Percentiles rank a stretch among this genome's conserved stretches.
phyloP scores from a whole-genome alignment of 2,888 invertebrate species.

The Drosophila prolongata region DNA sequence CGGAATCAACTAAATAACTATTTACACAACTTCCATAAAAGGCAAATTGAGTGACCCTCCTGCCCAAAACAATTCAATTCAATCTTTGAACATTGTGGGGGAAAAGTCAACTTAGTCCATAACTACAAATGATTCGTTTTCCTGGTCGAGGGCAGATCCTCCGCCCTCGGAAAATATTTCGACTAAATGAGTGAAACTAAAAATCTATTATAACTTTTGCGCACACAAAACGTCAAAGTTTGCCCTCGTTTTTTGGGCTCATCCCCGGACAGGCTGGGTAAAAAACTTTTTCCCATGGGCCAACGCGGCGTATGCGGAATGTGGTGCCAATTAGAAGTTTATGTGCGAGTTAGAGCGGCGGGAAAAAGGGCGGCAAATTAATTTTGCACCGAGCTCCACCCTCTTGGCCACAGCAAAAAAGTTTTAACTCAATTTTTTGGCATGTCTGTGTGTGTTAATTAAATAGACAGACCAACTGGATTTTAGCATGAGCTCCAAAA shows the following conservation, averaged over 20 bases:
- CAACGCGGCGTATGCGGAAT: slow-evolving; percentile 63
- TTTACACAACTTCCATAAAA: slow-evolving; percentile 27
- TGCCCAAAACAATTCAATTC: slow-evolving; percentile 51
- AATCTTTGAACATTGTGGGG: slow-evolving; percentile 40
- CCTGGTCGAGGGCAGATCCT: slow-evolving; percentile 17
- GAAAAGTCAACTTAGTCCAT: slow-evolving; percentile 51
- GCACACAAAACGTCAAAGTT: slow-evolving; percentile 59
- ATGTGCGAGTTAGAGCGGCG: slow-evolving; percentile 52
- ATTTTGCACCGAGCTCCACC: slow-evolving; percentile 40
- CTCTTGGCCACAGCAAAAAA: slow-evolving; percentile 21
- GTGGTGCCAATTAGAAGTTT: slow-evolving; percentile 77
- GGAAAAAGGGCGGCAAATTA: slow-evolving; percentile 60
- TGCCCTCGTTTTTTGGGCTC: slow-evolving; percentile 29
- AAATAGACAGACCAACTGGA: slow-evolving; percentile 51
- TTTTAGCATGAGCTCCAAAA: slow-evolving; percentile 24
- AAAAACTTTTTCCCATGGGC: slow-evolving; percentile 39
- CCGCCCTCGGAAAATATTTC: slow-evolving; percentile 42
- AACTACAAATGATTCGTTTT: slow-evolving; percentile 70
- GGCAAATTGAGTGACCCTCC: slow-evolving; percentile 14
- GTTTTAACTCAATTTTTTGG: slow-evolving; percentile 63
- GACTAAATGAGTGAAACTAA: slow-evolving; percentile 68
- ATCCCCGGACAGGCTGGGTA: slow-evolving; percentile 12
- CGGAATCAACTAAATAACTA: slow-evolving; percentile 7
- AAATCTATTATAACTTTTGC: slow-evolving; percentile 77
- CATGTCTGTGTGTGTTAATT: slow-evolving; percentile 66